Conservation (phyloP, 2,113 vertebrate species). For the Athene cunicularia region DNA sequence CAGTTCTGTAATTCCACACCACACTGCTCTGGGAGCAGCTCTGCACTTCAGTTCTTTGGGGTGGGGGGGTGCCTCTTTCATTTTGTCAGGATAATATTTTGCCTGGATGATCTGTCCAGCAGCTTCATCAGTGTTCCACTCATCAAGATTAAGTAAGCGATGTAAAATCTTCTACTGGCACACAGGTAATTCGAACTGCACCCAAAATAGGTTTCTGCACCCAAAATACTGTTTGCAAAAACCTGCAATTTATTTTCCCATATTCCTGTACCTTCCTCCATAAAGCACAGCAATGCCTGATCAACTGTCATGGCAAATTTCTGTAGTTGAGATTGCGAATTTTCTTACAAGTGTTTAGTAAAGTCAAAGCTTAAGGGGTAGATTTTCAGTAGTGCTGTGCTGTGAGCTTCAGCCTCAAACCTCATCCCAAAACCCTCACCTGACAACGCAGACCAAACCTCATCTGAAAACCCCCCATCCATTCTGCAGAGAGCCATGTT, state of each 20-base stretch:
- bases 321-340: not conserved
- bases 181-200: not conserved
- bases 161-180: not conserved
- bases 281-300: not conserved
- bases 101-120: not conserved
- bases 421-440: not conserved
- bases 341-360: not conserved
- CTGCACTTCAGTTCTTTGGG: not conserved
- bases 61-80: fast-evolving
- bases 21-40: not conserved
- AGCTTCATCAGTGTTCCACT: not conserved
- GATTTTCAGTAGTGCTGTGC: not conserved
- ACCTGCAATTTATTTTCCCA: not conserved
- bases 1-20: not conserved
- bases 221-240: not conserved
- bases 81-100: not conserved
- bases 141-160: not conserved
- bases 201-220: not conserved
- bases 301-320: not conserved
- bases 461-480: no score
- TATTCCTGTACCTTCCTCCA: not conserved
- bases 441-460: no score
- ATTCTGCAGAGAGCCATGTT: not conserved
- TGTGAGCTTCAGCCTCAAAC: not conserved
- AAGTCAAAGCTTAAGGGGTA: not conserved